Evolutionary conservation across 2,888 invertebrate genomes (phyloP), one percentile per base, ranked within the genome.

Genomic region (Cheilosia scutellata): DNA sequence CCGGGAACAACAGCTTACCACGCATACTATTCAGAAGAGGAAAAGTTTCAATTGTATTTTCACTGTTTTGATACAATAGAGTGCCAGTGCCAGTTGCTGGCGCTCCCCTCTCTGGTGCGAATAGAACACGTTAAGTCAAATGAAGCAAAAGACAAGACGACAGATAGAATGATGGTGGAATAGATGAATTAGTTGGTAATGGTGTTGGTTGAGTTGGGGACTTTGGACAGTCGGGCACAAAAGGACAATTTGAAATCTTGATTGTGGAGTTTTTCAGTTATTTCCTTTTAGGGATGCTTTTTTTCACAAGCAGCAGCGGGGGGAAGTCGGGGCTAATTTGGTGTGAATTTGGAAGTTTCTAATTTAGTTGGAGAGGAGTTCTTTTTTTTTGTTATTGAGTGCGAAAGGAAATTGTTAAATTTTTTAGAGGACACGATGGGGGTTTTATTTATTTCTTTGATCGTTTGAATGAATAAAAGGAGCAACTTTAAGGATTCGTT

Each of bases 21-120:
- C n/a, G 20, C 25, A 13, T 20, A 51, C 37, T 31, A 47, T 37
- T 57, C 31, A 82, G 53, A 82, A 76, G 63, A 55, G 37, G 77
- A 77, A 80, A 84, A 80, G 58, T 84, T 84, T 84, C 79, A 83
- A 83, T 83, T 79, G 83, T 79, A 4, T 74, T 74, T 74, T 57
- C 63, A 70, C 49, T 71, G 70, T 84, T 84, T 71, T 75, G 79
- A 47, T 70, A 84, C 55, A 76, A 66, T 70, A 57, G 60, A 57
- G 7, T 57, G n/a, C 11, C 13, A 57, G 13, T 37, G 37, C 4
- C 37, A 47, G 31, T 47, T 20, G 11, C 1, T 11, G 27, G 5
- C 33, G 9, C 20, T 20, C 2, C 4, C 9, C 13, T 2, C 51
- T 13, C 11, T 4, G 27, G 3, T 49, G 47, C 40, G 44, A 62